Percentiles rank a stretch among this genome's conserved stretches.
Evolutionary conservation across 1,140 invertebrate genomes (phyloP).

Genomic region (Grapholita molesta): DNA sequence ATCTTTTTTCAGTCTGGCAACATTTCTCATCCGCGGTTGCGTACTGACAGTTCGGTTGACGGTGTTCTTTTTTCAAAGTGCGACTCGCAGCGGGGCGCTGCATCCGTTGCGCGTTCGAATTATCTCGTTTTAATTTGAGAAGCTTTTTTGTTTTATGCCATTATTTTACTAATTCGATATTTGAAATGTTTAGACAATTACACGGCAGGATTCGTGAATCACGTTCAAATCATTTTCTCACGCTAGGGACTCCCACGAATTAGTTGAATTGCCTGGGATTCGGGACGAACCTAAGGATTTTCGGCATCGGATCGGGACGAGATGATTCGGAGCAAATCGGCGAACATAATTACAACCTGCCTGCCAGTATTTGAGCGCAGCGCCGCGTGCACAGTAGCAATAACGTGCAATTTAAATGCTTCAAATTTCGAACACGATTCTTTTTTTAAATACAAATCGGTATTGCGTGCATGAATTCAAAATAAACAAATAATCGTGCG

Average conservation of each 20-base stretch:
- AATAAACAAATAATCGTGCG: constrained; percentile 16
- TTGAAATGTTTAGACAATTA: constrained; percentile 17
- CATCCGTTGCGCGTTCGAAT: constrained; percentile 66
- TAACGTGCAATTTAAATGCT: constrained; percentile 74
- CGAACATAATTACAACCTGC: constrained; percentile 59
- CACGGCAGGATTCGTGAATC: constrained; percentile 14
- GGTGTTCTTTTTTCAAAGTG: constrained; percentile 65
- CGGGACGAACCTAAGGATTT: constrained; percentile 41
- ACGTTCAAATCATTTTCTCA: constrained; percentile 42
- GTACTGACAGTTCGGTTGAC: constrained; percentile 67
- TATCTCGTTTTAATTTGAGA: constrained; percentile 70
- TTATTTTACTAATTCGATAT: constrained; percentile 32
- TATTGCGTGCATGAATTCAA: constrained; percentile 43
- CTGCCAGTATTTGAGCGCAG: constrained; percentile 50
- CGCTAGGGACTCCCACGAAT: constrained; percentile 66
- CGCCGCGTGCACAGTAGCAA: constrained; percentile 67
- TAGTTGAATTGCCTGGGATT: constrained; percentile 28
- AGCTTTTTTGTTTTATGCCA: constrained; percentile 34
- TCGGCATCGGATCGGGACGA: constrained; percentile 47
- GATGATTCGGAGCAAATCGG: constrained; percentile 52
- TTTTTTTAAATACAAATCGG: constrained; percentile 41
- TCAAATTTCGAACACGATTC: constrained; percentile 61
- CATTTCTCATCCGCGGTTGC: constrained; percentile 68
- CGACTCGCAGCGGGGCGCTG: constrained; percentile 67
- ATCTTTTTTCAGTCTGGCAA: constrained; percentile 60